Evolutionary conservation across 1,140 invertebrate species (phyloP), one percentile per base, ranked within the genome.

Genomic region (Zaprionus ghesquierei): DNA sequence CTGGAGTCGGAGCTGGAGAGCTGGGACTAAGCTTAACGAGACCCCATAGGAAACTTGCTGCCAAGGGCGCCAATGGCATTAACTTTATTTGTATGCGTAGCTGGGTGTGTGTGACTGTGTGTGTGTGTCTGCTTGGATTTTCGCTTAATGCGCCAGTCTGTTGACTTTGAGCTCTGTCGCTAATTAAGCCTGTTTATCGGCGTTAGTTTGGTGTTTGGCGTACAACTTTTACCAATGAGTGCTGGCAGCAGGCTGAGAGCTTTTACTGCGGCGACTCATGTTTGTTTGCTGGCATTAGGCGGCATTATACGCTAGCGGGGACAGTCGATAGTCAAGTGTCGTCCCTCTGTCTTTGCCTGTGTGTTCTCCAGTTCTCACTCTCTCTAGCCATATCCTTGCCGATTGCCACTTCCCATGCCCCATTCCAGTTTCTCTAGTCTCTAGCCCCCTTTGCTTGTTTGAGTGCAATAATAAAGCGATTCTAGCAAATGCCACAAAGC

Each of bases 161-260:
- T 87, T 89, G 84, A 79, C 84, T 87, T 84, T 87, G 66, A 79
- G 84, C 84, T 89, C 81, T 80, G 68, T 62, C 69, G 84, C 84
- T 89, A 87, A 87, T 87, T 89, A 89, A 87, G 84, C 79, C 84
- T 89, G 84, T 89, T 87, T 87, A 87, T 87, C 76, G 79, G 78
- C 81, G 82, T 87, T 82, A 89, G 79, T 89, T 87, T 79, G 73
- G 53, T 80, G 73, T 71, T 77, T 79, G 73, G 53, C 74, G 73
- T 69, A 72, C 65, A 74, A 84, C 77, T 82, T 89, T 84, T 70
- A 68, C 49, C 51, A 18, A 54, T 35, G 18, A 23, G 27, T 27
- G 6, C 10, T 15, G 22, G 35, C 31, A 22, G 50, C 12, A 31
- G 49, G 10, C 20, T 20, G 29, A 18, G 31, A 38, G 61, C 53